Percentiles rank a stretch among this genome's conserved stretches.
These are phyloP conservation scores for Melinaea marsaeus DNA, from an alignment of 2,888 invertebrate species.

Conservation along the genomic window DNA sequence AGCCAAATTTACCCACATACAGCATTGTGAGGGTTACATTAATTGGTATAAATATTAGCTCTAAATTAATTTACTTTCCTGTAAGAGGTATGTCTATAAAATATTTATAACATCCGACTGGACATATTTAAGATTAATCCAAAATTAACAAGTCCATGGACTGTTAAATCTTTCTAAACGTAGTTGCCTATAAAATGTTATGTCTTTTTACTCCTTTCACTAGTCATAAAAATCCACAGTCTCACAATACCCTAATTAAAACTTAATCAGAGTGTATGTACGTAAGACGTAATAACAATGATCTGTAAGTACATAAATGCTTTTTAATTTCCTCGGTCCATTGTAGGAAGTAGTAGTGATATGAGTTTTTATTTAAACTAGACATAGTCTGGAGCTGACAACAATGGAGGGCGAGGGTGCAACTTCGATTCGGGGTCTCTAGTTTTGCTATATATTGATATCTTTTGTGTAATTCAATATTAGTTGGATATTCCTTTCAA, in stretches of 20 bases:
- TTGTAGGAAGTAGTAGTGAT: constrained; percentile 10
- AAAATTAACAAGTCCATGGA: background rate
- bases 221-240: too few species aligned
- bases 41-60: constrained; percentile 58
- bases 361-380: constrained; percentile 45
- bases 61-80: constrained; percentile 31
- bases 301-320: background rate
- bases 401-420: constrained; percentile 31
- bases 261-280: too few species aligned
- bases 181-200: background rate
- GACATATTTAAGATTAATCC: too few species aligned
- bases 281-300: too few species aligned
- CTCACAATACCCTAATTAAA: too few species aligned
- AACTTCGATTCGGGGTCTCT: constrained; percentile 24
- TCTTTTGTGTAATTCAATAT: constrained; percentile 14
- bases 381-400: constrained; percentile 37
- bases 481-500: constrained; percentile 14
- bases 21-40: constrained; percentile 44
- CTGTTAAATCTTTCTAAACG: background rate
- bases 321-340: background rate
- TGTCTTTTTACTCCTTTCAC: too few species aligned
- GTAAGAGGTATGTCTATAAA: background rate
- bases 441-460: constrained; percentile 7
- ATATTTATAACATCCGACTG: background rate
- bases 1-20: constrained; percentile 23